Evolutionary conservation across 2,113 vertebrate genomes (phyloP), one percentile per base, ranked within the genome.

Genomic region (Xiphorhynchus elegans): DNA sequence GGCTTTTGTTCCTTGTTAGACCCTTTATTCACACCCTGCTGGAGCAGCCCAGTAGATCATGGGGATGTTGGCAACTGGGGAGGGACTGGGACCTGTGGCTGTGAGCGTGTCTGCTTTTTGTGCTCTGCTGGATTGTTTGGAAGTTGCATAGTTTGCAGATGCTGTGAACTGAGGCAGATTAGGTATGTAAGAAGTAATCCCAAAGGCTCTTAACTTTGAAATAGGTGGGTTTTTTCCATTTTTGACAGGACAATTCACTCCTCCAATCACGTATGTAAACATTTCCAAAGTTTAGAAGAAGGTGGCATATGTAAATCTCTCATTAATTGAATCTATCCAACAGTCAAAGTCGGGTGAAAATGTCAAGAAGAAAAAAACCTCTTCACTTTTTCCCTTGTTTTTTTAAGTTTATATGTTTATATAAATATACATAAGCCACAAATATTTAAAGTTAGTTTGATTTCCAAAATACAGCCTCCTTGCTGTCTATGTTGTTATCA

Each of bases 1-100:
- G 89, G 63, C 88, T 88, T 92, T 96, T 95, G 89, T 96, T 92
- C 60, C 2, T 50, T 53, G 50, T 55, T 70, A 87, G 90, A 67
- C 63, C 66, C 66, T 67, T 97, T 92, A 89, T 85, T 94, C 82
- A 91, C 83, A 47, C 64, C 13, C 91, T 77, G 86, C 70, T 90
- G 89, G 74, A 90, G 89, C 70, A 72, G 92, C 44, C 28, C 8
- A 55, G 21, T 4, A 87, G 82, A 70, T 91, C 19, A 86, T 9
- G 66, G 96, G 60, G 76, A 25, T 59, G n/a, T 16, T 92, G 80
- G 84, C 35, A 20, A 1, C 18, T 52, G 70, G 55, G 50, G 39
- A 24, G 64, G 50, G 73, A 14, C 74, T n/a, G 83, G 88, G 88
- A 92, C 90, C 69, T 72, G 88, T 75, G 88, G 85, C 85, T 79